Percentiles rank a stretch among this genome's conserved stretches.
Conservation (phyloP, 2,888 invertebrate species). For the Leptopterna dolabrata region DNA sequence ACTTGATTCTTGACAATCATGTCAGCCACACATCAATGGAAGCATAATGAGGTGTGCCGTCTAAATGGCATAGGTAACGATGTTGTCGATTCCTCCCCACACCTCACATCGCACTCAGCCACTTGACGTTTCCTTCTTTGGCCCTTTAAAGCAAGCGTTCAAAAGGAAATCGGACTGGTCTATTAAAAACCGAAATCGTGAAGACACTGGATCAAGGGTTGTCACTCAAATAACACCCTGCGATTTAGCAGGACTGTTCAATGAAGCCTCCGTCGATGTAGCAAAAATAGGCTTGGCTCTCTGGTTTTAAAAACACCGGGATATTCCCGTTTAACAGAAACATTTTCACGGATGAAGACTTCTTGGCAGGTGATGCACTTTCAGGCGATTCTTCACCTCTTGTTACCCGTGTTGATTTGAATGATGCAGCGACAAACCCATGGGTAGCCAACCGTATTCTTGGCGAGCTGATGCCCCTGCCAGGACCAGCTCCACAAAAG, state of each 20-base stretch:
- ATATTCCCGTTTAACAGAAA: background rate
- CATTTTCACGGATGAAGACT: slow-evolving; percentile 6
- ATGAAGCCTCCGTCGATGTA: background rate
- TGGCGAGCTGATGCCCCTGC: too few relatives aligned
- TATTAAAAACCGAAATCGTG: background rate
- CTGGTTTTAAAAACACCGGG: background rate
- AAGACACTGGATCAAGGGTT: too few relatives aligned
- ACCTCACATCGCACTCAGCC: slow-evolving; percentile 64
- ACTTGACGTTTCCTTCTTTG: background rate
- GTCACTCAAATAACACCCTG: background rate
- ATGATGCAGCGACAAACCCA: too few relatives aligned
- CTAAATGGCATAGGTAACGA: slow-evolving; percentile 63
- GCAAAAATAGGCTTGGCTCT: background rate
- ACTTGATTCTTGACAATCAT: slow-evolving; percentile 48
- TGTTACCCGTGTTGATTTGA: too few relatives aligned
- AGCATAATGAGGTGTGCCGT: slow-evolving; percentile 60
- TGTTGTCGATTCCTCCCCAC: slow-evolving; percentile 64
- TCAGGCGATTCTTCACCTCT: too few relatives aligned
- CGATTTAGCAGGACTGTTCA: background rate
- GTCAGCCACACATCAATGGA: slow-evolving; percentile 64
- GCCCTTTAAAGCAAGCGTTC: slow-evolving; percentile 64
- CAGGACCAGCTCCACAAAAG: too few relatives aligned
- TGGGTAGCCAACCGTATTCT: too few relatives aligned
- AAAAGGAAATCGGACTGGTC: slow-evolving; percentile 62
- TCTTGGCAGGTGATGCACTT: background rate